Base-by-base conservation (phyloP, 2,113 vertebrate genomes). In the human (Homo sapiens) region DNA sequence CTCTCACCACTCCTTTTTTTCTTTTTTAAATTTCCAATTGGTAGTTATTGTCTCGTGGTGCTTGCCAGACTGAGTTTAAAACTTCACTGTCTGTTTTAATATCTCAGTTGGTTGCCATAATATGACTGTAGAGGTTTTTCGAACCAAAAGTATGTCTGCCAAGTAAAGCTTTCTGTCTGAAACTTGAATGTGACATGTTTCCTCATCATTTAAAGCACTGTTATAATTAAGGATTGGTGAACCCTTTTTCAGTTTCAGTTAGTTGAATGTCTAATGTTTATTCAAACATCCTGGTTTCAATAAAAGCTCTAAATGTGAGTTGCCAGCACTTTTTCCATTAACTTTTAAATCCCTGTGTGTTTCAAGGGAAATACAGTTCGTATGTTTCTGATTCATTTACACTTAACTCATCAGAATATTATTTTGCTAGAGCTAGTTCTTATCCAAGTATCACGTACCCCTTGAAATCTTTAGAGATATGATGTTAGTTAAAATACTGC, bases 281-380 rank as follows among this genome's bases (percentile, higher is more conserved):
- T 98, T 98, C 98, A 97, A 98, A 98, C 93, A 98, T 97, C 96
- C 94, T 94, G 94, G 97, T 96, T 98, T 98, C 97, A 97, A 96
- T 98, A 96, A 98, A 97, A 98, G 92, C 94, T 97, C 92, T 96
- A 61, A 85, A 95, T 97, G 92, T 98, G 92, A 87, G 84, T 96
- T 97, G 96, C 97, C 95, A 96, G 84, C 81, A 96, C 96, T 98
- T 98, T 98, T 93, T 86, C 97, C 97, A 97, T 96, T 98, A 98
- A 97, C 96, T 97, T 98, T 97, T 97, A 98, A 97, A 97, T 96
- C 96, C 97, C 93, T 89, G 35, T 93, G 90, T 96, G 90, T 97
- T 98, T 97, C 94, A 97, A 94, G 97, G 95, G 95, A 97, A 98
- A 96, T 97, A 95, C 64, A 85, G 88, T 94, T 97, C 64, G 20